Evolutionary conservation across 2,797 vertebrate genomes (phyloP).

Genomic region (Takifugu ocellatus): DNA sequence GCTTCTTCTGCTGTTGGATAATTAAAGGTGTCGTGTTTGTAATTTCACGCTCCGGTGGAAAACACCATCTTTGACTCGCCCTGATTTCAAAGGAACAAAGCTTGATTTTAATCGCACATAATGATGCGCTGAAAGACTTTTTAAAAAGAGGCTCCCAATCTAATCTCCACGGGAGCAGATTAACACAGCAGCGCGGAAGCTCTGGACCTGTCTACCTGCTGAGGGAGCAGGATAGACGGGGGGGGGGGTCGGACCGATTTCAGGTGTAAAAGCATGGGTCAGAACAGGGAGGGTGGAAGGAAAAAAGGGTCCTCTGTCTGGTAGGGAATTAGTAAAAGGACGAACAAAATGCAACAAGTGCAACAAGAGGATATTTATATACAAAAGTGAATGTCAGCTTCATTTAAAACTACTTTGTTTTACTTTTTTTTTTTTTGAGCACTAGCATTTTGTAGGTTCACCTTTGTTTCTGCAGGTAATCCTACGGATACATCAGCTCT

Average conservation of each 20-base stretch:
- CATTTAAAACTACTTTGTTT: no score
- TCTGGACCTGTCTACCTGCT: constrained; percentile 31
- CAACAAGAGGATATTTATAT: neutral
- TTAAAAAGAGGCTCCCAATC: constrained; percentile 33
- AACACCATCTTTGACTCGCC: constrained; percentile 1
- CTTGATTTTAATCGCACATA: constrained; percentile 72
- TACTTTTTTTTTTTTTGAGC: no score
- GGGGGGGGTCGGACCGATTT: neutral
- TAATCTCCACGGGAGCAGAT: constrained; percentile 60
- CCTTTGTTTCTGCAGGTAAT: no score
- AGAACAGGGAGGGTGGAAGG: constrained; percentile 13
- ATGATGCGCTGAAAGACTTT: constrained; percentile 52
- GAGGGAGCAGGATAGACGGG: constrained; percentile 14
- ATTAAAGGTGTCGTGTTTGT: constrained; percentile 2
- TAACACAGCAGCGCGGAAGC: constrained; percentile 58
- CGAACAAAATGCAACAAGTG: neutral
- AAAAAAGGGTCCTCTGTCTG: neutral
- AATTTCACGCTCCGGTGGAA: constrained; percentile 3
- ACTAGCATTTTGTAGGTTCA: no score
- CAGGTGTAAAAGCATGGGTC: no score
- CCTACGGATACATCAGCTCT: no score
- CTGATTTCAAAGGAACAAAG: constrained; percentile 11
- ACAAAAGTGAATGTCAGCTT: neutral
- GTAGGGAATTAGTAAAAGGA: neutral
- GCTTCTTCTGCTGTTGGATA: neutral